Base-by-base conservation (phyloP, 2,113 vertebrate species). In the Clarias gariepinus region DNA sequence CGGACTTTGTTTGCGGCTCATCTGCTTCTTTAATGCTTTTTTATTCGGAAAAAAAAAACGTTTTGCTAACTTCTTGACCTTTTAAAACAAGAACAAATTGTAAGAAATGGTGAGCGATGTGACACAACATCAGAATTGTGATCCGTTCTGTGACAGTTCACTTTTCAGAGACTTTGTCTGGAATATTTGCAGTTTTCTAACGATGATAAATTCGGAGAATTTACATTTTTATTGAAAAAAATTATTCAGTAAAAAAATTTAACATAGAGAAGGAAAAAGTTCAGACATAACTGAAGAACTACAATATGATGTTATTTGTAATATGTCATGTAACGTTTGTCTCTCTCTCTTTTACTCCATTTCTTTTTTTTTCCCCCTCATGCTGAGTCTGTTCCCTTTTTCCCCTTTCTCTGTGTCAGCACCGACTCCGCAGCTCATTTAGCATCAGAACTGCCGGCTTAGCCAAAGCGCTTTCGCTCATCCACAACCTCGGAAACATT, bases 381-480 rank as follows among this genome's bases (percentile, higher is more conserved):
- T 58, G 21, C 77, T 71, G 52, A 36, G 47, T 81, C 64, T 69
- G 61, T 81, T n/a, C 60, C 41, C 69, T 61, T n/a, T 28, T 61
- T 33, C 83, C 69, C 52, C 58, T 53, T 77, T 63, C 36, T 66
- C 84, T 25, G 33, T 23, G 23, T 71, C 79, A 71, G 66, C 66
- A 73, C 28, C 19, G 53, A 58, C 53, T 73, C 61, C 3, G 11
- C 36, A 41, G 33, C 23, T 66, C 53, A 71, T 84, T 71, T 84
- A 71, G 52, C 4, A 73, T 71, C 55, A 71, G 66, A 58, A 71
- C 47, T 71, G 64, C 28, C n/a, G 18, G 53, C n/a, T 53, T 57
- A 23, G 82, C 64, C 82, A 83, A 84, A 69, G 64, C 19, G 28
- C 4, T 11, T 11, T 69, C 30, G n/a, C 41, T 82, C 77, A 30